Base-by-base conservation (phyloP, 2,797 vertebrate species). In the Euthynnus affinis region DNA sequence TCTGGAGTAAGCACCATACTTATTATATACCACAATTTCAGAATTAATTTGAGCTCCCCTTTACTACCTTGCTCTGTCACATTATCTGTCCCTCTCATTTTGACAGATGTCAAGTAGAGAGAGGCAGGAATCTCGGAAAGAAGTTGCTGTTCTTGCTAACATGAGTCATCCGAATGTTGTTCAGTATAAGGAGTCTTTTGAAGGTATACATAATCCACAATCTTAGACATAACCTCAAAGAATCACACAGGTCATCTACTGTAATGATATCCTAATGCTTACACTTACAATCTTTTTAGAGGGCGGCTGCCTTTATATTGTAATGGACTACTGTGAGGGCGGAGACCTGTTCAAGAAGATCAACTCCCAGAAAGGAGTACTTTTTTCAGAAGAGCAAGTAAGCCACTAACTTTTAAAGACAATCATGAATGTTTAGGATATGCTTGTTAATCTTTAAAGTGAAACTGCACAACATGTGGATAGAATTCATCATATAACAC, bases 251-350 rank as follows among this genome's bases (percentile, higher is more conserved):
- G 3, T 13, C 1, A 60, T 25, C 5, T 17, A 0, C 7, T 51
- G 14, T 25, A 37, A 3, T 29, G 4, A 14, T 32, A 60, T 60
- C 8, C 0, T 0, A 1, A 51, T 40, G n/a, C 4, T 20, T 18
- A n/a, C 46, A 17, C 3, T 13, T 42, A 60, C 20, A 29, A 71
- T 60, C 27, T 69, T 79, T 81, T n/a, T 88, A 99, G 98, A 99
- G 96, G 95, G 94, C 27, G 98, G 98, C 6, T 97, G 96, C 91
- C 95, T 99, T 44, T 99, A 97, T 84, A 99, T 99, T 83, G 98
- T 99, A 71, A 99, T 99, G 98, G 98, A 99, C 93, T 99, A 99
- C 86, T 99, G 98, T 93, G 98, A 99, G 92, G 98, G 98, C 78
- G 98, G 98, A 66, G 98, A 99, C 83, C 93, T 99, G 7, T 99